Evolutionary conservation across 2,797 vertebrate species (phyloP), one percentile per base, ranked within the genome.

Genomic region (Hypotaenidia philippensis): DNA sequence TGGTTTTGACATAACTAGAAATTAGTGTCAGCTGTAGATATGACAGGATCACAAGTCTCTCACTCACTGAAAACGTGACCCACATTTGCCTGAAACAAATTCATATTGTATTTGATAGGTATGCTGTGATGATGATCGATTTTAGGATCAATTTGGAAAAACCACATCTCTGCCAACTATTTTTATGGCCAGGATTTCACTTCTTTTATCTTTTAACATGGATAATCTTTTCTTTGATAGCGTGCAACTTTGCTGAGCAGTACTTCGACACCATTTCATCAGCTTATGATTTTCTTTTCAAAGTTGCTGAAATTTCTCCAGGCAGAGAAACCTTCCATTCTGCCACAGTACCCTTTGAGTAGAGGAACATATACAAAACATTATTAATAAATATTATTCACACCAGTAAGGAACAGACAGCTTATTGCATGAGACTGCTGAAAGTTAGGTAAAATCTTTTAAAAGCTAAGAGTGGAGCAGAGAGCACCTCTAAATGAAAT

Each of bases 211-310:
- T 21, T 3, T 49, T 53, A 29, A 55, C 23, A 26, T 4, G 26
- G 38, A 57, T 8, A 50, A 50, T 41, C 10, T 53, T 47, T 52
- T 44, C 31, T 63, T 50, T 40, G 44, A 18, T 8, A 70, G 19
- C 4, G 25, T 2, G 3, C 0, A 6, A 50, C 44, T 61, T 27
- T 29, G 32, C 26, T 40, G 49, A 72, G 38, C 29, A 3, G 3
- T 21, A 45, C 14, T 80, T 31, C 27, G 13, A 7, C 22, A 44
- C 36, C 13, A 32, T 69, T 77, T 77, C 20, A 11, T 27, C 32
- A 83, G 27, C 6, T 69, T 27, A 15, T 25, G 25, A 74, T 6
- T 44, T 75, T n/a, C 36, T 70, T 91, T 65, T 40, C 8, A 53
- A 19, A 89, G 40, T 2, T 23, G 3, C 20, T 74, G 40, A 5